Evolutionary conservation across 1,140 invertebrate species (phyloP).

Genomic region (Oreohelix idahoensis): DNA sequence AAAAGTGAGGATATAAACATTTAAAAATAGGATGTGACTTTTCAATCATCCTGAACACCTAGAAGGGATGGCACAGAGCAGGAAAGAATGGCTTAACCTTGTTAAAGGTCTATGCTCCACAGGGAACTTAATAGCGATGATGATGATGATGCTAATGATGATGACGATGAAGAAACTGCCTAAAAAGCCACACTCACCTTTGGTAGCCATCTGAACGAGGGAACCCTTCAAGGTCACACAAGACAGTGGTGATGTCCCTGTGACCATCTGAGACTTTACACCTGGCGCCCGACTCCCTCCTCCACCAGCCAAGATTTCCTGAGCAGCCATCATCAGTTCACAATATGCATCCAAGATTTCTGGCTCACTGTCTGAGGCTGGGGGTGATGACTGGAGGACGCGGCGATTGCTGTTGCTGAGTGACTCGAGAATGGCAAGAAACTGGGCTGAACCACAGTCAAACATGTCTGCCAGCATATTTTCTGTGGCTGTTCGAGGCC

Average conservation of each 20-base stretch:
- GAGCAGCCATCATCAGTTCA: conserved; percentile 71
- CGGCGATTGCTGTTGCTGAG: conserved; percentile 69
- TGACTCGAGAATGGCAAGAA: conserved; percentile 70
- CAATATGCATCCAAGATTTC: conserved; percentile 72
- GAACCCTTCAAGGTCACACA: conserved; percentile 50
- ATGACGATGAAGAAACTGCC: no score
- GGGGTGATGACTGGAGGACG: conserved; percentile 65
- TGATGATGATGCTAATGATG: no score
- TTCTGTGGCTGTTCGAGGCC: conserved; percentile 72
- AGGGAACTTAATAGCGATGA: no score
- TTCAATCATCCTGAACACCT: no score
- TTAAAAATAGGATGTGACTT: no score
- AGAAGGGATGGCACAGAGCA: no score
- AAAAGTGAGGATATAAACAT: no score
- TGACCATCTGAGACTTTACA: conserved; percentile 54
- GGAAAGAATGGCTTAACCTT: no score
- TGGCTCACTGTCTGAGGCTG: conserved; percentile 69
- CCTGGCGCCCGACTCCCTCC: conserved; percentile 53
- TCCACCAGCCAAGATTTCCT: conserved; percentile 71
- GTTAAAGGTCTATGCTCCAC: no score
- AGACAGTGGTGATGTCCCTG: conserved; percentile 52
- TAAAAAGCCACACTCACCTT: conserved; percentile 46
- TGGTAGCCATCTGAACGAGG: conserved; percentile 65
- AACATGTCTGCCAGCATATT: conserved; percentile 73
- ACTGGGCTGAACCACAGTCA: conserved; percentile 72